phyloP scores from a whole-genome alignment of 2,888 invertebrate species.

The Hirudinaria manillensis region DNA sequence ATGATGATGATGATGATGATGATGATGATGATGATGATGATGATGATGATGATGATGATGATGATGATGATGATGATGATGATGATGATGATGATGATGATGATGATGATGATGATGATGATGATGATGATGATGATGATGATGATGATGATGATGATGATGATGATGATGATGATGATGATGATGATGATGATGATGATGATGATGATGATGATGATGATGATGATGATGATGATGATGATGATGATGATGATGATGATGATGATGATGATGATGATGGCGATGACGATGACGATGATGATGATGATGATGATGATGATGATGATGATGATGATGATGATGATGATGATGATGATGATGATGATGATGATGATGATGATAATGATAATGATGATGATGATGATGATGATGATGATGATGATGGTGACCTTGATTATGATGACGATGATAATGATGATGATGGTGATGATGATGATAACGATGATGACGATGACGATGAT shows the following conservation, averaged over 20 bases:
- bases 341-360: constrained; percentile 10
- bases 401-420: neutral
- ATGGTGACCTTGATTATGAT: constrained; percentile 13
- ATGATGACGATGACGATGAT: constrained; percentile 7
- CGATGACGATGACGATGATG: constrained; percentile 25
- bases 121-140: constrained; percentile 28
- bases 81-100: constrained; percentile 23
- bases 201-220: constrained; percentile 12
- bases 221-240: constrained; percentile 25
- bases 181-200: constrained; percentile 20
- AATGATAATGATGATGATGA: constrained; percentile 11
- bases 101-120: constrained; percentile 27
- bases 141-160: constrained; percentile 24
- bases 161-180: constrained; percentile 25
- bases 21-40: constrained; percentile 34
- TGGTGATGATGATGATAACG: constrained; percentile 19
- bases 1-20: constrained; percentile 34
- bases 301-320: constrained; percentile 26
- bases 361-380: constrained; percentile 24
- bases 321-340: constrained; percentile 31
- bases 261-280: constrained; percentile 11
- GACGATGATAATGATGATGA: constrained; percentile 20
- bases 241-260: constrained; percentile 8
- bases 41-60: constrained; percentile 29
- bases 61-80: constrained; percentile 31